Evolutionary conservation across 2,888 invertebrate genomes (phyloP).

Genomic region (Pseudococcus longispinus): DNA sequence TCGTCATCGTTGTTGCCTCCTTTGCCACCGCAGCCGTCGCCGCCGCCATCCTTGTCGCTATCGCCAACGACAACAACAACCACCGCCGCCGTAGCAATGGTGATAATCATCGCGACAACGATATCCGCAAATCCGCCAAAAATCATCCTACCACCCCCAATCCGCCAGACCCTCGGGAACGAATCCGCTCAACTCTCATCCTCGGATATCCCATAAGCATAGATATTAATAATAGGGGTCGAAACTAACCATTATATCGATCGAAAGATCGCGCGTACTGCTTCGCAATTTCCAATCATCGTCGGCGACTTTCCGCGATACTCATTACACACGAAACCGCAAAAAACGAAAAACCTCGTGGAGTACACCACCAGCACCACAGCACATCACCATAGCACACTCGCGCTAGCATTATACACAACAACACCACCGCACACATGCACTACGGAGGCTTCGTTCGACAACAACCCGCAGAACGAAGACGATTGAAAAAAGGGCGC

Average conservation of each 20-base stretch:
- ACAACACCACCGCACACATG: not conserved
- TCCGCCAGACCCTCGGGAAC: not conserved
- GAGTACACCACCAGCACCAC: not conserved
- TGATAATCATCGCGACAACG: not conserved
- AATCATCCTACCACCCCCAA: not conserved
- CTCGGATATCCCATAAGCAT: not conserved
- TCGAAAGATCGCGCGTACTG: too few relatives aligned
- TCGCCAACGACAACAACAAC: not conserved
- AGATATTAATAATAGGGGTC: not conserved
- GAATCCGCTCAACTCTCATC: not conserved
- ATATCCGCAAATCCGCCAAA: not conserved
- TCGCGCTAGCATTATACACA: not conserved
- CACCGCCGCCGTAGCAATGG: not conserved
- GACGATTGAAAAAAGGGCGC: not conserved
- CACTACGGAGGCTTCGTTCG: not conserved
- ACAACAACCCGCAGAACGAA: not conserved
- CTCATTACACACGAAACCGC: not conserved
- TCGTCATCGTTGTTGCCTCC: not conserved
- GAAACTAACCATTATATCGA: not conserved
- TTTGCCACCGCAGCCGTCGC: too few relatives aligned
- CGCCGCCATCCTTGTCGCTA: not conserved
- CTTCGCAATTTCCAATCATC: not conserved
- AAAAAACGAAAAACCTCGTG: not conserved
- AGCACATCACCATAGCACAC: not conserved
- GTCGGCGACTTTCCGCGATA: not conserved